Evolutionary conservation across 1,140 invertebrate species (phyloP).

Genomic region (Drosophila tristis): DNA sequence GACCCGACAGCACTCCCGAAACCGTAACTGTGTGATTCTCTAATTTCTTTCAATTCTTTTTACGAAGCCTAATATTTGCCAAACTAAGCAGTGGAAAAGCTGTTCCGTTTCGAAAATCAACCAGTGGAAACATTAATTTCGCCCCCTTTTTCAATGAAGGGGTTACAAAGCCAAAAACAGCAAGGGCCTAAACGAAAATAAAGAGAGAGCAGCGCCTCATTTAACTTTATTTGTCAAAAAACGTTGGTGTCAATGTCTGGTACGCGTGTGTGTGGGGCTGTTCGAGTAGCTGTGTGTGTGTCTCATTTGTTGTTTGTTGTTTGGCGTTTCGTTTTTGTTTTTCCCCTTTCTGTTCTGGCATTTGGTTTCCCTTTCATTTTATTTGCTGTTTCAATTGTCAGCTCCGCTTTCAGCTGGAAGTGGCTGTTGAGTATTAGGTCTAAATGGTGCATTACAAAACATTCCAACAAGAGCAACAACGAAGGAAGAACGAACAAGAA

Average conservation of each 20-base stretch:
- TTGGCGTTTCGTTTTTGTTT: conserved; percentile 32
- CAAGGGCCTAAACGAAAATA: not conserved
- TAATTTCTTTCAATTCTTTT: too few species aligned
- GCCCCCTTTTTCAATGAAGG: not conserved
- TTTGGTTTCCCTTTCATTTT: conserved; percentile 55
- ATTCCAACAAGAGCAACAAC: conserved; percentile 38
- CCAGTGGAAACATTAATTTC: conserved; percentile 11
- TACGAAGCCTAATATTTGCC: too few species aligned
- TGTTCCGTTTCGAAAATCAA: not conserved
- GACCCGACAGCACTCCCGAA: too few species aligned
- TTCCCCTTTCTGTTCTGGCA: conserved; percentile 16
- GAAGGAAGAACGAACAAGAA: conserved; percentile 14
- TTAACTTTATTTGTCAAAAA: conserved; percentile 80
- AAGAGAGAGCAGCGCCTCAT: conserved; percentile 64
- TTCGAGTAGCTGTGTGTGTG: too few species aligned
- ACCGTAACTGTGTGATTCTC: too few species aligned
- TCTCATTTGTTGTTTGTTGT: not conserved
- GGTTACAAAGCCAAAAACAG: too few species aligned
- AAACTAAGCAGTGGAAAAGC: too few species aligned
- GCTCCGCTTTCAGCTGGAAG: conserved; percentile 52
- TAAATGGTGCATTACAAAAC: conserved; percentile 77
- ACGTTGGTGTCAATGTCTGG: conserved; percentile 60
- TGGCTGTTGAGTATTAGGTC: conserved; percentile 79
- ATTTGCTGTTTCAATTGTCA: conserved; percentile 77
- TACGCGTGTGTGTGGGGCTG: conserved; percentile 7